phyloP scores from a whole-genome alignment of 2,113 vertebrate species.

The Pionites leucogaster region DNA sequence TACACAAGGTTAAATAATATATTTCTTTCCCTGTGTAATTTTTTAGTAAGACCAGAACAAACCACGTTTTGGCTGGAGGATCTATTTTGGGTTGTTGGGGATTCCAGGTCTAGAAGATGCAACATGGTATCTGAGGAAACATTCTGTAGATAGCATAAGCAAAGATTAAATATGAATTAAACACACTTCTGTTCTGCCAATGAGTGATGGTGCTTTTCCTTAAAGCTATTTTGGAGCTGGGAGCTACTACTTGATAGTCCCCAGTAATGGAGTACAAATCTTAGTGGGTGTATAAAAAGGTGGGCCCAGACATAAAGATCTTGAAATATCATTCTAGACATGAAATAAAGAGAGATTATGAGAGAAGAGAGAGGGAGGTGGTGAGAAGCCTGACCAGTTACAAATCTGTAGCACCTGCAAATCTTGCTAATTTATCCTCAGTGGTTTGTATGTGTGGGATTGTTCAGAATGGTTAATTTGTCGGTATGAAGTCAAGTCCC shows the following conservation, averaged over 20 bases:
- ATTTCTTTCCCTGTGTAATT: neutral
- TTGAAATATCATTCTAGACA: neutral
- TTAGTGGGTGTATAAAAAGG: neutral
- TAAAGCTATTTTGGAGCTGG: neutral
- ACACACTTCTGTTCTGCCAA: neutral
- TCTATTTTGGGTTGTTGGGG: neutral
- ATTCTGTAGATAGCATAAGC: neutral
- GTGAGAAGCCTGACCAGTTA: neutral
- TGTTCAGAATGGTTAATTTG: neutral
- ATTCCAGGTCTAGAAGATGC: neutral
- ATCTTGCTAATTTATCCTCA: neutral
- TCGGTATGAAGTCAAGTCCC: neutral
- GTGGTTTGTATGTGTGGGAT: neutral
- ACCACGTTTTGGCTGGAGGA: neutral
- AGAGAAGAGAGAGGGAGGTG: neutral
- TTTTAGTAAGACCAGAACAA: neutral
- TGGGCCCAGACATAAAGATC: neutral
- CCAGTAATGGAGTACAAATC: neutral
- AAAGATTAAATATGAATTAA: neutral
- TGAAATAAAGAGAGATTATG: neutral
- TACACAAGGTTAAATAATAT: neutral
- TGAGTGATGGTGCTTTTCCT: neutral
- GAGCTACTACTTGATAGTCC: neutral
- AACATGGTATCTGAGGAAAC: neutral
- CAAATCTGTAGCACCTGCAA: neutral